A percentile compares a stretch with the other conserved stretches of the same genome.
Evolutionary conservation across 2,797 vertebrate genomes (phyloP).

Genomic region (Sparidentex hasta): DNA sequence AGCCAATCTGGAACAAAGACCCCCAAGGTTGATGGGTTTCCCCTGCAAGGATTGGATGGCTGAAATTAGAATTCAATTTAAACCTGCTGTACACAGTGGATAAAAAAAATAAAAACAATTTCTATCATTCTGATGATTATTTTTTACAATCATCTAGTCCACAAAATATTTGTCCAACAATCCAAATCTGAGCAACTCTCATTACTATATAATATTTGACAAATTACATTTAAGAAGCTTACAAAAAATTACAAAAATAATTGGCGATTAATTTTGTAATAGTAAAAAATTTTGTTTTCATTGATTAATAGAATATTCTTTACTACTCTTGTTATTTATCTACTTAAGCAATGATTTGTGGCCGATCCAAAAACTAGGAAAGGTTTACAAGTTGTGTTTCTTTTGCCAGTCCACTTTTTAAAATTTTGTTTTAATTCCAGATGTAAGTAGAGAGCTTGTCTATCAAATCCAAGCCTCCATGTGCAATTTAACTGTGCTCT

Average conservation of each 20-base stretch:
- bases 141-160: too few species aligned
- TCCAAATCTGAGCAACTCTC: too few species aligned
- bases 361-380: not conserved
- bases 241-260: too few species aligned
- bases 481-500: slow-evolving; percentile 12
- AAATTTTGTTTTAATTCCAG: not conserved
- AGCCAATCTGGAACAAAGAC: slow-evolving; percentile 41
- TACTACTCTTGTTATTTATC: not conserved
- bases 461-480: slow-evolving; percentile 1
- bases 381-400: not conserved
- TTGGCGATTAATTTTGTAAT: too few species aligned
- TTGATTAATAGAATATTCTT: too few species aligned
- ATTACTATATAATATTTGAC: too few species aligned
- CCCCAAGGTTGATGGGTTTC: slow-evolving; percentile 19
- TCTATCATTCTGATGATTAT: too few species aligned
- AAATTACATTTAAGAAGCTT: too few species aligned
- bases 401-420: not conserved
- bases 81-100: not conserved
- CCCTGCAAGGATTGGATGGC: not conserved
- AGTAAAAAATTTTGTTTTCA: too few species aligned
- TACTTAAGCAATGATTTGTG: not conserved
- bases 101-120: not conserved
- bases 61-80: slow-evolving; percentile 11
- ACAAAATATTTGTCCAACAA: too few species aligned
- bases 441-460: not conserved